Conservation (phyloP, 2,113 vertebrate species). For the Lates calcarifer region DNA sequence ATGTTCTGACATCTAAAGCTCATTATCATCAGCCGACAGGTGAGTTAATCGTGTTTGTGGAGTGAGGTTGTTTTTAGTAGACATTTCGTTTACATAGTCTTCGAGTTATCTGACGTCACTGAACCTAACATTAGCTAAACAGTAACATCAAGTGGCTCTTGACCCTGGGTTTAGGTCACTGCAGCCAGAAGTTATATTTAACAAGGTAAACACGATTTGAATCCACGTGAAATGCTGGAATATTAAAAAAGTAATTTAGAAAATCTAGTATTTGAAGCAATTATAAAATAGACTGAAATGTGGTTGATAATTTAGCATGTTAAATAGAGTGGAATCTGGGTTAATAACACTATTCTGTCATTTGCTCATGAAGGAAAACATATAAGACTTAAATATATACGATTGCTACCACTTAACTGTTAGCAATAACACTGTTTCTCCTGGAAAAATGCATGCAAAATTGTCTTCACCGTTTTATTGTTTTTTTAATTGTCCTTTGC, state of each 20-base stretch:
- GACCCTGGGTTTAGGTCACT: neutral
- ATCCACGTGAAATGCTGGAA: neutral
- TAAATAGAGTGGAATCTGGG: no score
- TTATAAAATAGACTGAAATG: neutral
- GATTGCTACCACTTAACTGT: neutral
- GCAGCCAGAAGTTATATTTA: neutral
- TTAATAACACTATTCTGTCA: neutral
- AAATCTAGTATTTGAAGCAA: neutral
- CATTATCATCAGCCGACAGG: conserved; percentile 24
- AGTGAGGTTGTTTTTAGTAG: neutral
- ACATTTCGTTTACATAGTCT: neutral
- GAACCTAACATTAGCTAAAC: neutral
- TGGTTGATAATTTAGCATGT: neutral
- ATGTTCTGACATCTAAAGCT: conserved; percentile 49
- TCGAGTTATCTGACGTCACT: neutral
- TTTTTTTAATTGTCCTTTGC: neutral
- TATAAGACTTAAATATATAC: neutral
- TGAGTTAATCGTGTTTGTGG: conserved; percentile 29
- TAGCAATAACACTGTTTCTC: neutral
- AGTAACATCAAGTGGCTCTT: neutral
- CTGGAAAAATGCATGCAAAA: neutral
- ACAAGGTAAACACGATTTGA: neutral
- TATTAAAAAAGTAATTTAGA: neutral
- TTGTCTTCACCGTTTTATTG: neutral
- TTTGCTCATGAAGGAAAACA: no score